Base-by-base conservation (phyloP, 2,113 vertebrate genomes). In the Epinephelus moara region DNA sequence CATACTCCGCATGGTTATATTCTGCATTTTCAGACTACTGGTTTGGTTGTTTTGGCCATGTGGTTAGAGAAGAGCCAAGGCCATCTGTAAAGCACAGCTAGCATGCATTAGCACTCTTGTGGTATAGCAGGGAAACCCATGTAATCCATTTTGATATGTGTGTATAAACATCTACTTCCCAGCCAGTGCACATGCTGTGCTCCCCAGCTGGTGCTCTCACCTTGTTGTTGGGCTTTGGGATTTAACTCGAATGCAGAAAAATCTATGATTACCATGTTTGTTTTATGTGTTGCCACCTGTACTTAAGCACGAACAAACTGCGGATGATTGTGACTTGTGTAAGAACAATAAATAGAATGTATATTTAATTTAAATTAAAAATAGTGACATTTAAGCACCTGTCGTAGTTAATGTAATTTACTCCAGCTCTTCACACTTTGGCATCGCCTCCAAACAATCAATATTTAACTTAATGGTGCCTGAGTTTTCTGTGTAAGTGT, bases 401-500 rank as follows among this genome's bases (percentile, higher is more conserved):
- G 19, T 49, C 1, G n/a, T 68, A 33, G 6, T 62, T 56, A 14
- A 62, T 56, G 6, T 53, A 49, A 49, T 8, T 55, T 37, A 40
- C 2, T 33, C 23, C 2, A 63, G 45, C 55, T 70, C 21, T 13
- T 55, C 33, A 25, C 50, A 18, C 9, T 69, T 69, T 11, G 17
- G 49, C 25, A 47, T n/a, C 3, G 64, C 64, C 66, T 75, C 17
- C 9, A 56, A n/a, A 61, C 25, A 61, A 75, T 80, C 47, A 59
- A 72, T 67, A 69, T 42, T 42, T 33, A 52, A 56, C 21, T 27
- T 55, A 45, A 75, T 61, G 47, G 61, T 8, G 45, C 70, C 23
- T 13, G 33, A 62, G 63, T 49, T 72, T 76, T 19, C 49, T 73
- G 62, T 73, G 6, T 25, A 15, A 40, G 17, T 42, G 47, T 33